Conservation (phyloP, 1,140 invertebrate species). For the Drosophila pachea region DNA sequence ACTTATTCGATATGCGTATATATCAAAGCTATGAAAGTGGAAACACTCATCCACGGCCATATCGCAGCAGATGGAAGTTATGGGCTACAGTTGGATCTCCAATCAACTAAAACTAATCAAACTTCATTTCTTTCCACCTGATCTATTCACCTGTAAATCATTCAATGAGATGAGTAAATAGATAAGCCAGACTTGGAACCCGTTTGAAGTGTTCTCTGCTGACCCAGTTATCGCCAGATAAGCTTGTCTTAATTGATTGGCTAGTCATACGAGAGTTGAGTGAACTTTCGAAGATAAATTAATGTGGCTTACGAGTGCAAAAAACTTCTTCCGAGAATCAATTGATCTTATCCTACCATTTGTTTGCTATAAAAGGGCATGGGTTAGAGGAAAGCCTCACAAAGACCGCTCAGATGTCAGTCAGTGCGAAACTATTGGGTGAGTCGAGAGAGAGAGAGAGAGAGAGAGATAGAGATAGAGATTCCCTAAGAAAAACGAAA, state of each 20-base stretch:
- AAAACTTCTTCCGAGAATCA: constrained; percentile 44
- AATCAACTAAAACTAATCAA: too few species aligned
- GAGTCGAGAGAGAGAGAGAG: background rate
- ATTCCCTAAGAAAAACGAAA: too few species aligned
- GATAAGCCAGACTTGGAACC: constrained; percentile 33
- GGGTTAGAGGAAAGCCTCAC: background rate
- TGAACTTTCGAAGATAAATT: constrained; percentile 34
- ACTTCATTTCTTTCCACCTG: too few species aligned
- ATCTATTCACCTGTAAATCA: constrained; percentile 17
- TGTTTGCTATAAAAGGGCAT: constrained; percentile 52
- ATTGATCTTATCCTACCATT: constrained; percentile 30
- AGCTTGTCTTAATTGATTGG: constrained; percentile 41
- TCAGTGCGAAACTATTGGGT: constrained; percentile 34
- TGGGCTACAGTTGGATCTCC: too few species aligned
- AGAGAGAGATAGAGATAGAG: too few species aligned
- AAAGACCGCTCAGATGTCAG: constrained; percentile 40
- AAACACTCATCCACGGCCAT: too few species aligned
- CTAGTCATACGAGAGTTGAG: constrained; percentile 29
- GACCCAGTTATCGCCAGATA: constrained; percentile 45
- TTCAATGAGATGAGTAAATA: constrained; percentile 12
- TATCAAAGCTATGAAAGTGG: too few species aligned
- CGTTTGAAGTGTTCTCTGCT: constrained; percentile 21
- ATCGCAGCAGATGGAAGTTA: too few species aligned
- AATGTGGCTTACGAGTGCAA: constrained; percentile 12
- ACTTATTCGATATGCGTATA: too few species aligned